phyloP scores from a whole-genome alignment of 2,888 invertebrate species.

The Kuschelorhynchus macadamiae region DNA sequence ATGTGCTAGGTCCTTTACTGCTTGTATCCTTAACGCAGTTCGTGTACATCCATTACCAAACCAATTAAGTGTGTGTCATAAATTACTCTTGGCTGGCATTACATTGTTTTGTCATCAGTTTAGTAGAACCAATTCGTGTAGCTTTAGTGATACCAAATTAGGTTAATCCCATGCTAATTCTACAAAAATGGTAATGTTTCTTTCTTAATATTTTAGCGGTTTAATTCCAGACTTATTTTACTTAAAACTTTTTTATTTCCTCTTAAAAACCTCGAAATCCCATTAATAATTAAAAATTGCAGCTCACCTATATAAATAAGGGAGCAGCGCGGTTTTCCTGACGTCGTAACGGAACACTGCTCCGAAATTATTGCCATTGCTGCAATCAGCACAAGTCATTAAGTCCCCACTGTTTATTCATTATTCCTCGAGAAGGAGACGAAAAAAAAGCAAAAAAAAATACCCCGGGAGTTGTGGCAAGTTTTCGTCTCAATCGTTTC shows the following conservation, averaged over 20 bases:
- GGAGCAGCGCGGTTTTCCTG: constrained; percentile 59
- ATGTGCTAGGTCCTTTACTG: too few relatives aligned
- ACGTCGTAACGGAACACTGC: constrained; percentile 66
- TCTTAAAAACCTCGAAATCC: constrained; percentile 9
- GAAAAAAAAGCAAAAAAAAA: constrained; percentile 53
- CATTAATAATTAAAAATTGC: constrained; percentile 50
- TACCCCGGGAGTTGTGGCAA: background rate
- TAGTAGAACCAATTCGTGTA: too few relatives aligned
- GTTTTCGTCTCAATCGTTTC: background rate
- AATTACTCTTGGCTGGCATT: too few relatives aligned
- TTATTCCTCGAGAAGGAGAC: constrained; percentile 62
- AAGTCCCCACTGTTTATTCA: constrained; percentile 68
- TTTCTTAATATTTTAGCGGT: background rate
- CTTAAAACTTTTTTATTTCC: constrained; percentile 34
- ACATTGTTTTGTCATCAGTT: too few relatives aligned
- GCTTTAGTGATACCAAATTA: too few relatives aligned
- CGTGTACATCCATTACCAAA: too few relatives aligned
- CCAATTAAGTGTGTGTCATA: too few relatives aligned
- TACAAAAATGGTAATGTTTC: too few relatives aligned
- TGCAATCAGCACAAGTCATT: constrained; percentile 69
- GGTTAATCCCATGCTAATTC: too few relatives aligned
- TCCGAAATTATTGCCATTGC: constrained; percentile 66
- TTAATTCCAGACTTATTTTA: constrained; percentile 16
- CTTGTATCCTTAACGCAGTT: too few relatives aligned
- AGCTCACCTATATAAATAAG: constrained; percentile 52